Evolutionary conservation across 64 coral and sea anemone genomes (phyloP).

Genomic region (Trachythela sp.): DNA sequence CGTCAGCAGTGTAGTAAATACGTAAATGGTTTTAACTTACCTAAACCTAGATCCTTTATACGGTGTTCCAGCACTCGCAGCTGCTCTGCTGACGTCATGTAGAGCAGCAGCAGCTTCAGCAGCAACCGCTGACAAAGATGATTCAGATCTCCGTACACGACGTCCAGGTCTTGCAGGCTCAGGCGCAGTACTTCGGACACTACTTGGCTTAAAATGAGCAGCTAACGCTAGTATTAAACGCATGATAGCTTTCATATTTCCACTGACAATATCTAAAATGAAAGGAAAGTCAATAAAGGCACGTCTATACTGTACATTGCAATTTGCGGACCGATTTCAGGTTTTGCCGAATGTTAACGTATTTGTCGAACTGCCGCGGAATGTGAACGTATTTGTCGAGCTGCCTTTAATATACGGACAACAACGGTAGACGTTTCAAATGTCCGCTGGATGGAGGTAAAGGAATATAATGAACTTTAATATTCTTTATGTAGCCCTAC

Average conservation of each 20-base stretch:
- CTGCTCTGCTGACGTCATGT: conserved; percentile 83
- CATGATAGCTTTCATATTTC: conserved; percentile 92
- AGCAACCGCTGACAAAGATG: conserved; percentile 83
- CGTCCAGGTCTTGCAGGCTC: conserved; percentile 8
- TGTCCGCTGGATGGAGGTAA: too few relatives aligned
- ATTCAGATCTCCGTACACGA: conserved; percentile 67
- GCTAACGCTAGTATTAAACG: conserved; percentile 84
- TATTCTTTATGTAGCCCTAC: too few relatives aligned
- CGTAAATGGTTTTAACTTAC: too few relatives aligned
- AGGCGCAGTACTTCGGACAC: conserved; percentile 55
- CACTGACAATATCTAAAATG: conserved; percentile 79
- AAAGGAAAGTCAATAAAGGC: background rate
- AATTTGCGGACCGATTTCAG: background rate
- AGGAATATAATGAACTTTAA: too few relatives aligned
- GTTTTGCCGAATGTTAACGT: background rate
- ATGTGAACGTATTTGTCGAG: too few relatives aligned
- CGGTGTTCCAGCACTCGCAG: conserved; percentile 76
- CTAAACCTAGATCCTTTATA: conserved; percentile 26
- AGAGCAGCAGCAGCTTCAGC: conserved; percentile 90
- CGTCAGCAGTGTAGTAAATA: too few relatives aligned
- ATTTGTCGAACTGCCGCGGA: too few relatives aligned
- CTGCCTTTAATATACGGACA: too few relatives aligned
- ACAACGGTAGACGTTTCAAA: too few relatives aligned
- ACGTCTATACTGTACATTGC: too few relatives aligned
- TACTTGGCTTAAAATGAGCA: conserved; percentile 94